Percentiles rank a stretch among this genome's conserved stretches.
Evolutionary conservation across 2,113 vertebrate genomes (phyloP).

Genomic region (Lamprologus lemairii): DNA sequence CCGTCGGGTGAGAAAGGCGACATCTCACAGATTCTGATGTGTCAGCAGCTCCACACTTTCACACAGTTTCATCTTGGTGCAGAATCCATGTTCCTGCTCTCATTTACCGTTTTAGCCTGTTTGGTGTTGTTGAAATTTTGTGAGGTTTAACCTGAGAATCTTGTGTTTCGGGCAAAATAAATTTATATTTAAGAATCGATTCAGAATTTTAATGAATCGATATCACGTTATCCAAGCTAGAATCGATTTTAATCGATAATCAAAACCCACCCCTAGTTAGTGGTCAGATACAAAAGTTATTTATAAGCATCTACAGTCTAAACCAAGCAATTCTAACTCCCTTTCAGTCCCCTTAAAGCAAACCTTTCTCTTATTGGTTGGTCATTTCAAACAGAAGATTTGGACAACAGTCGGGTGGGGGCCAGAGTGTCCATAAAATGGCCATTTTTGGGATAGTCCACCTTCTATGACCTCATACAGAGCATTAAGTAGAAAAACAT

Average conservation of each 20-base stretch:
- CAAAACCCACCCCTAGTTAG: not conserved
- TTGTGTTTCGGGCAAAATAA: rapidly evolving
- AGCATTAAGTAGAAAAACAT: not conserved
- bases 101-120: not conserved
- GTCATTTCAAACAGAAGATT: not conserved
- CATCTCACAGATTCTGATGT: rapidly evolving
- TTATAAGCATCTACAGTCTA: not conserved
- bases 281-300: not conserved
- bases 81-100: not conserved
- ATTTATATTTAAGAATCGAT: rapidly evolving
- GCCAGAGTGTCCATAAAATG: not conserved
- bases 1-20: rapidly evolving
- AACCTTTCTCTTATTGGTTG: not conserved
- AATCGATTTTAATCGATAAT: not conserved
- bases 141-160: not conserved
- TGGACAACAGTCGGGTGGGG: rapidly evolving
- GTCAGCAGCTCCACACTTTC: rapidly evolving
- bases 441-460: not conserved
- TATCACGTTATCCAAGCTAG: not conserved
- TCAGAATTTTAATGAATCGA: rapidly evolving
- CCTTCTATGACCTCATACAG: not conserved
- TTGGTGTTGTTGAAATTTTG: not conserved
- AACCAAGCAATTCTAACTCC: not conserved
- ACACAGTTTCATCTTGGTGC: not conserved
- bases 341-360: not conserved